Conservation (phyloP, 1,140 invertebrate species). For the Marisa cornuarietis region DNA sequence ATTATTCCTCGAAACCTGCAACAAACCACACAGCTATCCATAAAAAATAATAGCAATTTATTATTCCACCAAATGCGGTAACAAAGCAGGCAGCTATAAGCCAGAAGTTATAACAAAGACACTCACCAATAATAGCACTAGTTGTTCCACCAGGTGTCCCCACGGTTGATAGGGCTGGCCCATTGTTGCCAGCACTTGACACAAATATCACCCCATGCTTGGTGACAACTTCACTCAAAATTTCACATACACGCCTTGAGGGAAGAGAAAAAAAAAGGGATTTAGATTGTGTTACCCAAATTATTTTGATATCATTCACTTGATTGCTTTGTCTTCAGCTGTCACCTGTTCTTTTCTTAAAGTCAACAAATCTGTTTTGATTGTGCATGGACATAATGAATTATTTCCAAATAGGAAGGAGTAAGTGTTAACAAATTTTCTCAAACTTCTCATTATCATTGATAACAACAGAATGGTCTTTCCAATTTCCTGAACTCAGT, state of each 20-base stretch:
- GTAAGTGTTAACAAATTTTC: no score
- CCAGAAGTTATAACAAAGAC: neutral
- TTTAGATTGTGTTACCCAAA: neutral
- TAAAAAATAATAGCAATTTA: neutral
- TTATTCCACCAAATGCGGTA: neutral
- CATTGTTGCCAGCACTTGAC: conserved; percentile 92
- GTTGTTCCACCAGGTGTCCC: conserved; percentile 92
- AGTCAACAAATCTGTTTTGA: neutral
- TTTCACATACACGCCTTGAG: conserved; percentile 59
- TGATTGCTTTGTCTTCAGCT: neutral
- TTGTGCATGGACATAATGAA: no score
- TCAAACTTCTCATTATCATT: no score
- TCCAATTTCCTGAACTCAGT: no score
- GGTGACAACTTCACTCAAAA: conserved; percentile 81
- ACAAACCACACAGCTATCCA: neutral
- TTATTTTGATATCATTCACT: neutral
- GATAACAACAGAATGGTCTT: no score
- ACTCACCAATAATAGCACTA: conserved; percentile 80
- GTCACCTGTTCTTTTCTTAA: neutral
- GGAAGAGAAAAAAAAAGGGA: conserved; percentile 14
- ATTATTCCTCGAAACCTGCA: neutral
- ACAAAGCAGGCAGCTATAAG: neutral
- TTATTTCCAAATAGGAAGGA: no score
- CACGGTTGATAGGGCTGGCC: conserved; percentile 90
- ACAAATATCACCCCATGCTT: conserved; percentile 93